Evolutionary conservation across 2,113 vertebrate species (phyloP).

Genomic region (Sebastes schlegelii): DNA sequence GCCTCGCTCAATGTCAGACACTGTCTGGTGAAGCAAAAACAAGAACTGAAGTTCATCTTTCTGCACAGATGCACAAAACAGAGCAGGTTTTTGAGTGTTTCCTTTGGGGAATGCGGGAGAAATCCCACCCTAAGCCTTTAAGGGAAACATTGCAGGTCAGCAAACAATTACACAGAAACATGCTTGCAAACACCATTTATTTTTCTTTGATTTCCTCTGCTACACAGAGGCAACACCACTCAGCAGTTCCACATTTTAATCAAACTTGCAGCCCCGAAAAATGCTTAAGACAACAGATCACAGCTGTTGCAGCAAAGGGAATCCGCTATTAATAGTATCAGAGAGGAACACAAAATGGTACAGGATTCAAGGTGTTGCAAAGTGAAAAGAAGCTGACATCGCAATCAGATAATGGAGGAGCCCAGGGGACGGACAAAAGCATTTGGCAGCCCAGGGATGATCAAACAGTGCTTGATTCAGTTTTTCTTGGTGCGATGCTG

Average conservation of each 20-base stretch:
- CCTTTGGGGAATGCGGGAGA: slow-evolving; percentile 10
- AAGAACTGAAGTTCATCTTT: slow-evolving; percentile 37
- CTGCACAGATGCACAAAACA: slow-evolving; percentile 15
- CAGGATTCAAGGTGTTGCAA: slow-evolving; percentile 33
- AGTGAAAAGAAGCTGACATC: slow-evolving; percentile 46
- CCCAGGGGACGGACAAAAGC: slow-evolving; percentile 11
- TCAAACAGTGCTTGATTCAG: slow-evolving; percentile 2
- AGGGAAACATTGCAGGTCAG: slow-evolving; percentile 17
- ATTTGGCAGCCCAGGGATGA: slow-evolving; percentile 9
- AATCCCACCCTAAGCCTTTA: background rate
- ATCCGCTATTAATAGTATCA: slow-evolving; percentile 27
- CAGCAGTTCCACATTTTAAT: slow-evolving; percentile 42
- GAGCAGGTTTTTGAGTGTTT: background rate
- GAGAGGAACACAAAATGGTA: slow-evolving; percentile 15
- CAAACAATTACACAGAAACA: slow-evolving; percentile 27
- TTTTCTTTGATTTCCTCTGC: slow-evolving; percentile 8
- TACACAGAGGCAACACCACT: slow-evolving; percentile 11
- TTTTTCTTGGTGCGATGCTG: slow-evolving; percentile 10
- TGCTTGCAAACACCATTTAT: slow-evolving; percentile 21
- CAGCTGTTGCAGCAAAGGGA: slow-evolving; percentile 1
- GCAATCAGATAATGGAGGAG: slow-evolving; percentile 27
- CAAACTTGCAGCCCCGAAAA: slow-evolving; percentile 21
- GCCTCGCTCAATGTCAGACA: slow-evolving; percentile 94
- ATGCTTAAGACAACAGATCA: slow-evolving; percentile 40
- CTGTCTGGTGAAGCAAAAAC: slow-evolving; percentile 84